Conservation (phyloP, 2,888 invertebrate genomes). For the Acrocera orbiculus region DNA sequence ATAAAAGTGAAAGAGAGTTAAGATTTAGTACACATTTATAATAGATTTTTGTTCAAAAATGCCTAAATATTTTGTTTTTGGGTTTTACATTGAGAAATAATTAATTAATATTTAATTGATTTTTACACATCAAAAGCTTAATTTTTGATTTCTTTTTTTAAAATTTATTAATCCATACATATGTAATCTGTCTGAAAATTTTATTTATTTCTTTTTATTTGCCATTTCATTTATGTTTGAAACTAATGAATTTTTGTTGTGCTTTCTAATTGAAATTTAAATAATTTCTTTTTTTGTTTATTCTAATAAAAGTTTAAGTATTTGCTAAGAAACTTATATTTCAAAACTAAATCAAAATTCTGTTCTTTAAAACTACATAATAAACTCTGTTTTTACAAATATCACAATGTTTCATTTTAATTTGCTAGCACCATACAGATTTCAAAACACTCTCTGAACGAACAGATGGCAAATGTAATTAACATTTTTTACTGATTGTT, state of each 20-base stretch:
- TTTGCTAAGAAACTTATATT: too few relatives aligned
- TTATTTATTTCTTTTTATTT: neutral
- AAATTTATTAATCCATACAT: neutral
- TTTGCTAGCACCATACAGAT: slow-evolving; percentile 27
- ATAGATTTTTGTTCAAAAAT: neutral
- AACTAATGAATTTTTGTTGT: too few relatives aligned
- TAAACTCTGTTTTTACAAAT: too few relatives aligned
- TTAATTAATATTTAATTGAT: slow-evolving; percentile 8
- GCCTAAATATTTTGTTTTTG: slow-evolving; percentile 3
- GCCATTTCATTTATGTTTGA: neutral
- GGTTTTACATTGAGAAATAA: neutral
- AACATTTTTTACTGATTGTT: too few relatives aligned
- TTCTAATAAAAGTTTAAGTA: too few relatives aligned
- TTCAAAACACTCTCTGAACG: slow-evolving; percentile 12
- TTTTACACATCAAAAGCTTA: slow-evolving; percentile 32
- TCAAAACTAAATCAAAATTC: too few relatives aligned
- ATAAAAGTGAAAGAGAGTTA: slow-evolving; percentile 7
- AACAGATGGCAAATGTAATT: neutral
- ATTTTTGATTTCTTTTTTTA: slow-evolving; percentile 23
- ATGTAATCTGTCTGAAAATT: neutral
- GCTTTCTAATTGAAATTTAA: too few relatives aligned
- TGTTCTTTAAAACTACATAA: too few relatives aligned
- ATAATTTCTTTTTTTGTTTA: too few relatives aligned
- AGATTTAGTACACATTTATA: too few relatives aligned
- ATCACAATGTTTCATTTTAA: slow-evolving; percentile 33